A percentile compares a stretch with the other conserved stretches of the same genome.
These are phyloP conservation scores for Neomorphus geoffroyi DNA, from an alignment of 2,797 vertebrate species.

Conservation along the genomic window DNA sequence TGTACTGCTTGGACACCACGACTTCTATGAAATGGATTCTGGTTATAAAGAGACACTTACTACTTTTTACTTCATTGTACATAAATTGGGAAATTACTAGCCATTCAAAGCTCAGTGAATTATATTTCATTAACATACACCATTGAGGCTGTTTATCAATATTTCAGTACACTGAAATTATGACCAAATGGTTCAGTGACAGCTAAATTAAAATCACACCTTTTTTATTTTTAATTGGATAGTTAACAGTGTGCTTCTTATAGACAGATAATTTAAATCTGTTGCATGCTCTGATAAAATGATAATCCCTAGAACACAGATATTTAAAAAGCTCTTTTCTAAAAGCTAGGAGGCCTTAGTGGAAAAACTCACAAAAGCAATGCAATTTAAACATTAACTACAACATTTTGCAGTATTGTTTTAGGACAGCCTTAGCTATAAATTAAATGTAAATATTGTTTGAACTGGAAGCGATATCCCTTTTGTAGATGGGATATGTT, in stretches of 20 bases:
- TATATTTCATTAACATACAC: constrained; percentile 4
- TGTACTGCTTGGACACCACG: constrained; percentile 54
- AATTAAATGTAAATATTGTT: not conserved
- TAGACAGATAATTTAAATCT: not conserved
- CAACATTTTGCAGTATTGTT: not conserved
- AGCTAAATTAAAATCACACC: not conserved
- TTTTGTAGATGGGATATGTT: not conserved
- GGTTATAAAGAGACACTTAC: constrained; percentile 60
- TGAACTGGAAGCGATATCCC: not conserved
- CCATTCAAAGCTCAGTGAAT: not conserved
- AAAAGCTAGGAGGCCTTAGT: not conserved
- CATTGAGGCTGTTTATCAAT: not conserved
- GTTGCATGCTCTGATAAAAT: not conserved
- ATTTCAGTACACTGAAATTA: constrained; percentile 6
- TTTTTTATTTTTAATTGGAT: not conserved
- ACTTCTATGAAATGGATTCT: constrained; percentile 60
- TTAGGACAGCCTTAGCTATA: constrained; percentile 24
- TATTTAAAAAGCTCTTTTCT: not conserved
- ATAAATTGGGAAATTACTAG: not conserved
- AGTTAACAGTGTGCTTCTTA: not conserved
- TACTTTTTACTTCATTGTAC: constrained; percentile 20
- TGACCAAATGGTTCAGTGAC: not conserved
- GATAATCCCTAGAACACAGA: not conserved
- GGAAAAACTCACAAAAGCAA: not conserved
- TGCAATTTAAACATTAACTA: not conserved